Evolutionary conservation across 2,888 invertebrate genomes (phyloP).

Genomic region (Ommatoiulus sabulosus): DNA sequence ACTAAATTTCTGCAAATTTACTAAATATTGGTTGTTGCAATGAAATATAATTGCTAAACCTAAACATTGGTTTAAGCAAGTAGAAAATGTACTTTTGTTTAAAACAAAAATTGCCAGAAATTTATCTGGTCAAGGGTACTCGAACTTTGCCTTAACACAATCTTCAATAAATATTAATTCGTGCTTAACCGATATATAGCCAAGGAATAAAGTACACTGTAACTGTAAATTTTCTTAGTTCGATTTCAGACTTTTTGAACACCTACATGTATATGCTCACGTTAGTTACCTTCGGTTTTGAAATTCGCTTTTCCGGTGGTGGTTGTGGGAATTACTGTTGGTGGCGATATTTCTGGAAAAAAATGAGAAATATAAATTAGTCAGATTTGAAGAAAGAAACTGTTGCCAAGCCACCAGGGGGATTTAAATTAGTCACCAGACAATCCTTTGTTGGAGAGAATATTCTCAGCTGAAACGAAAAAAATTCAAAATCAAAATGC

Average conservation of each 20-base stretch:
- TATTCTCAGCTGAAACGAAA: slow-evolving; percentile 15
- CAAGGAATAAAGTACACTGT: too few relatives aligned
- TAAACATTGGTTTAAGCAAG: too few relatives aligned
- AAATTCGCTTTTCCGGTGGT: slow-evolving; percentile 15
- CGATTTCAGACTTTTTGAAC: not conserved
- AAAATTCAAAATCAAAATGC: not conserved
- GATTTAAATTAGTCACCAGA: not conserved
- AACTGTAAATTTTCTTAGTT: not conserved
- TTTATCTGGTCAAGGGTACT: too few relatives aligned
- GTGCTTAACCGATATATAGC: too few relatives aligned
- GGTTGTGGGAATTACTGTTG: not conserved
- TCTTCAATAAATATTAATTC: not conserved
- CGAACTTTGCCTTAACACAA: not conserved
- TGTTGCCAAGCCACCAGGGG: not conserved
- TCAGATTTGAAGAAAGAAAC: not conserved
- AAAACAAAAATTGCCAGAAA: too few relatives aligned
- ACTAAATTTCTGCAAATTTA: too few relatives aligned
- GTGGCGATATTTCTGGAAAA: slow-evolving; percentile 11
- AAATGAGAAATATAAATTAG: not conserved
- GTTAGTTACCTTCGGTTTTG: not conserved
- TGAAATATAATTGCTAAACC: too few relatives aligned
- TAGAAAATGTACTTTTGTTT: too few relatives aligned
- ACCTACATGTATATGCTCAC: not conserved
- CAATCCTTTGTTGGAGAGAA: not conserved
- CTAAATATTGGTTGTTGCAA: not conserved